A percentile compares a stretch with the other conserved stretches of the same genome.
Evolutionary conservation across 2,797 vertebrate genomes (phyloP).

Genomic region (Heterohyrax brucei): DNA sequence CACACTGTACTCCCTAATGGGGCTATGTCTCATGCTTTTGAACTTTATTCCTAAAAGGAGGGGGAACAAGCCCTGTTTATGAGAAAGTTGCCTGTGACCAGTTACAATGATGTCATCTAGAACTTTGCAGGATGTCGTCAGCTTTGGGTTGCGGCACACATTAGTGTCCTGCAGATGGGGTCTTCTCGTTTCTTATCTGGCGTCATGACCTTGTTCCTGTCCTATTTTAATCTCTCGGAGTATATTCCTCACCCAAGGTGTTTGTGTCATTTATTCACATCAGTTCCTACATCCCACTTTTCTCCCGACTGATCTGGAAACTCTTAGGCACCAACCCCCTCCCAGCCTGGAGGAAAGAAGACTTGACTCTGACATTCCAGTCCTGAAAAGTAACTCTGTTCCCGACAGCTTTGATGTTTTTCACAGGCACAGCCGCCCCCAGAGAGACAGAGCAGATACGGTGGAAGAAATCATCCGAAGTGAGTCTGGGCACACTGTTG

Average conservation of each 20-base stretch:
- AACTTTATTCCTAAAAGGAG: background rate
- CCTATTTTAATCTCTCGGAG: background rate
- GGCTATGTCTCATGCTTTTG: background rate
- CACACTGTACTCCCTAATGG: background rate
- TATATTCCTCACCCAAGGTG: background rate
- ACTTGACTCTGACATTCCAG: slow-evolving; percentile 61
- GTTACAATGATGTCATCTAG: background rate
- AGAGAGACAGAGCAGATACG: slow-evolving; percentile 48
- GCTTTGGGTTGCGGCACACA: background rate
- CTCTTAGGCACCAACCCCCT: background rate
- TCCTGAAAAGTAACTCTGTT: slow-evolving; percentile 66
- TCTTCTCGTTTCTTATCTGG: slow-evolving; percentile 40
- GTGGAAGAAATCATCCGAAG: slow-evolving; percentile 76
- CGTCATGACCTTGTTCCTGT: background rate
- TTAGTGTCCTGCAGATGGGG: background rate
- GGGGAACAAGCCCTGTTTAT: background rate
- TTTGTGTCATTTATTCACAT: background rate
- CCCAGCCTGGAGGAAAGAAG: slow-evolving; percentile 54
- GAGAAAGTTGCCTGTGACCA: background rate
- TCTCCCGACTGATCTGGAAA: slow-evolving; percentile 57
- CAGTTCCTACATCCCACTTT: background rate
- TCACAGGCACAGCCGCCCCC: slow-evolving; percentile 72
- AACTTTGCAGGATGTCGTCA: background rate
- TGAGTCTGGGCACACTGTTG: slow-evolving; percentile 62
- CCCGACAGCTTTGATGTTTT: slow-evolving; percentile 74